These are phyloP conservation scores for Hephaestus fuliginosus DNA, from an alignment of 2,797 vertebrate genomes.

Conservation along the genomic window DNA sequence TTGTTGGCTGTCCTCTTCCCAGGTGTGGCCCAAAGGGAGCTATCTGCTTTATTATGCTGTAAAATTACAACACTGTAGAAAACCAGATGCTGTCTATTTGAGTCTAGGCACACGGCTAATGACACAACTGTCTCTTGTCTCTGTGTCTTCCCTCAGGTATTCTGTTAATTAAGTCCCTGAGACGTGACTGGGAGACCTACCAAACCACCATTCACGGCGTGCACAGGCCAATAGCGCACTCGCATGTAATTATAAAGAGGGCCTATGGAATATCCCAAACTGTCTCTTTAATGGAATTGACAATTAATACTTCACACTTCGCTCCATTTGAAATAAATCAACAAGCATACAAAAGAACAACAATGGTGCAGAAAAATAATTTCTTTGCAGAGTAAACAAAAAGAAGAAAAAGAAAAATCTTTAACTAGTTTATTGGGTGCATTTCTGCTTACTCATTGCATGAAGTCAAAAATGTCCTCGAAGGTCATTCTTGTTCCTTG, in stretches of 20 bases:
- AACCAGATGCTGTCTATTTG: slow-evolving; percentile 72
- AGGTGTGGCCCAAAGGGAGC: slow-evolving; percentile 68
- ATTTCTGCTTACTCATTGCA: not conserved
- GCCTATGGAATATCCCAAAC: slow-evolving; percentile 22
- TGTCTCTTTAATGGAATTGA: slow-evolving; percentile 27
- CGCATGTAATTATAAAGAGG: slow-evolving; percentile 25
- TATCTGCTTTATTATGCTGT: slow-evolving; percentile 71
- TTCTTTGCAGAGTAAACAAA: not conserved
- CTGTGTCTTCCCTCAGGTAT: slow-evolving; percentile 73
- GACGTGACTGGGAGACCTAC: slow-evolving; percentile 67
- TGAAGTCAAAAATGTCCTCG: slow-evolving; percentile 11
- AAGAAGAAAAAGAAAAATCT: not conserved
- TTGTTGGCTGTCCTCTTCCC: slow-evolving; percentile 55
- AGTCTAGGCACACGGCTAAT: slow-evolving; percentile 66
- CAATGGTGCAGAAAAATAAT: not conserved
- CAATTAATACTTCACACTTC: slow-evolving; percentile 20
- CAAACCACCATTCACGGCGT: slow-evolving; percentile 44
- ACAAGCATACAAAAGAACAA: not conserved
- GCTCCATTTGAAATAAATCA: slow-evolving; percentile 3
- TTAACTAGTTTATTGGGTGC: not conserved
- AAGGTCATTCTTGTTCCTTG: slow-evolving; percentile 6
- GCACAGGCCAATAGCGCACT: slow-evolving; percentile 50
- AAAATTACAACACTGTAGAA: slow-evolving; percentile 68
- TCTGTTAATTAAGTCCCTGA: slow-evolving; percentile 78
- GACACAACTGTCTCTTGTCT: slow-evolving; percentile 75